A percentile compares a stretch with the other conserved stretches of the same genome.
phyloP scores from a whole-genome alignment of 2,113 vertebrate species.

The Microcebus jonahi region DNA sequence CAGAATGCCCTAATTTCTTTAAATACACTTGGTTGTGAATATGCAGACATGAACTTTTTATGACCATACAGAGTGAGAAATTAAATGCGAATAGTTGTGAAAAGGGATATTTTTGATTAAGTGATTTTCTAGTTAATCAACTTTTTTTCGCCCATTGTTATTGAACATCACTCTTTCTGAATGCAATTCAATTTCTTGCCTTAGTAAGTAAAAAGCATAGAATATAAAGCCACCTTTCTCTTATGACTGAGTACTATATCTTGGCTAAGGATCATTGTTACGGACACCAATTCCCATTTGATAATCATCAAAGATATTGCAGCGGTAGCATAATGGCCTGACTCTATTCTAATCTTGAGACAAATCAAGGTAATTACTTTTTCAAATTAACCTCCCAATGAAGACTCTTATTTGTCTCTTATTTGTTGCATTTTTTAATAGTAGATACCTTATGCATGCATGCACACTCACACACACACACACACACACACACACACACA shows the following conservation, averaged over 20 bases:
- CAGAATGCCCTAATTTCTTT: not conserved
- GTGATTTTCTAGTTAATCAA: conserved; percentile 29
- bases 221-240: not conserved
- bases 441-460: not conserved
- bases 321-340: not conserved
- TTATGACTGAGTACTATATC: not conserved
- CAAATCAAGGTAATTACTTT: conserved; percentile 43
- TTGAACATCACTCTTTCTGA: not conserved
- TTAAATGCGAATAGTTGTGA: conserved; percentile 8
- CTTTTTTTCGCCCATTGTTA: conserved; percentile 31
- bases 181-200: not conserved
- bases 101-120: not conserved
- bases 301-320: conserved; percentile 16
- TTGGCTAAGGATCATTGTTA: not conserved
- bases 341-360: conserved; percentile 31
- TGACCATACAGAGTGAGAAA: not conserved
- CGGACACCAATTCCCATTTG: not conserved
- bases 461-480: not conserved
- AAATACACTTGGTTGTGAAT: not conserved
- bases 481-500: not conserved
- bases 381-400: conserved; percentile 14
- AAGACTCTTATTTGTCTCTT: conserved; percentile 31
- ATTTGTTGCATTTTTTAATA: conserved; percentile 34
- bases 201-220: not conserved
- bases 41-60: conserved; percentile 1